Base-by-base conservation (phyloP, 2,113 vertebrate genomes). In the Cynocephalus volans region DNA sequence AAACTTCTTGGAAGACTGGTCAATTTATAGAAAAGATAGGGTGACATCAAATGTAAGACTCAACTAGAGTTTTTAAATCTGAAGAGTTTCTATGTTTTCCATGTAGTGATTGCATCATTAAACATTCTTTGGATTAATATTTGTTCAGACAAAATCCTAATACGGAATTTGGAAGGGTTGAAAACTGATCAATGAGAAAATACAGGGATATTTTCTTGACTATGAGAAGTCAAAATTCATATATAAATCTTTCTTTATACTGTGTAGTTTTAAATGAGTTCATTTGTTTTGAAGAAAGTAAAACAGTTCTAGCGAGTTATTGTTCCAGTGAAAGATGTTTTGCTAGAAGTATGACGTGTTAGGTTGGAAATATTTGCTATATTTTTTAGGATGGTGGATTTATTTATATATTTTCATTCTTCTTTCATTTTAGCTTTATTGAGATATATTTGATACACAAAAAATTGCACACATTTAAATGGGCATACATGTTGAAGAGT, bases 1-100 rank as follows among this genome's bases (percentile, higher is more conserved):
- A 90, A 88, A 73, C 4, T 96, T 96, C 6, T n/a, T 58, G 81
- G 67, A 89, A 94, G 18, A 0, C 50, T 93, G 75, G 95, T 76
- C 62, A 75, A 33, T 88, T 83, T 92, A 87, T 88, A 82, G 50
- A 64, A 83, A 83, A 75, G 15, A 70, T 31, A 70, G 21, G 3
- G 19, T 65, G 31, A 52, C 50, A 90, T 65, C 36, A 93, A 76
- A 91, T 23, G 36, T 5, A 60, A 62, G 45, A 65, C 33, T 87
- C 54, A 52, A 62, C 36, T 31, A 83, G 69, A 93, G 28, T 75
- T 80, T 87, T 80, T 81, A 79, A 56, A 81, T 76, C 24, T 48
- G 33, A 18, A 33, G 52, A 62, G 26, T 88, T 90, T 88, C 36
- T 90, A 0, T 87, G 41, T 80, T 58, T 93, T 90, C 65, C 31